Percentiles rank a stretch among this genome's conserved stretches.
Evolutionary conservation across 2,797 vertebrate species (phyloP).

Genomic region (Syndactyla subalaris): DNA sequence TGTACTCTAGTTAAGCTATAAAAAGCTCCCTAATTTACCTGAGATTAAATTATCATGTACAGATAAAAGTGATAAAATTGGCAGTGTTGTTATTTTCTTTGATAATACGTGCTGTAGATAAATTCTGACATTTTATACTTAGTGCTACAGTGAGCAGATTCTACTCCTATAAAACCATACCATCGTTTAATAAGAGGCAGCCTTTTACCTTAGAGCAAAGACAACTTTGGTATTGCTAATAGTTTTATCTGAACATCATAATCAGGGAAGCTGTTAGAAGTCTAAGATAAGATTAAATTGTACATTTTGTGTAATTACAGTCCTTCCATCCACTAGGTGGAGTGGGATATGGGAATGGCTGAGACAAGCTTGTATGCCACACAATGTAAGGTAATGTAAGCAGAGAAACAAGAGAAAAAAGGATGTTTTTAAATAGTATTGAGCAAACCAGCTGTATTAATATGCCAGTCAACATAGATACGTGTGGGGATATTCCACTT

Average conservation of each 20-base stretch:
- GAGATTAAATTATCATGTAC: not conserved
- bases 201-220: not conserved
- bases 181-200: not conserved
- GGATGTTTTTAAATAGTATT: not conserved
- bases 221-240: not conserved
- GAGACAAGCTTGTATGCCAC: not conserved
- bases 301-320: not conserved
- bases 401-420: not conserved
- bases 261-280: not conserved
- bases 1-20: not conserved
- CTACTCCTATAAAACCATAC: not conserved
- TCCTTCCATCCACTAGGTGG: not conserved
- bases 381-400: not conserved
- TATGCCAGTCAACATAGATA: not conserved
- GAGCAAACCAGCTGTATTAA: not conserved
- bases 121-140: not conserved
- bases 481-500: not conserved
- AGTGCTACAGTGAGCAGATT: not conserved
- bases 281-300: not conserved
- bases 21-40: not conserved
- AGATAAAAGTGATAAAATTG: not conserved
- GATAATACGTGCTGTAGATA: not conserved
- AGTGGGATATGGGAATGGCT: not conserved
- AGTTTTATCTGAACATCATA: not conserved
- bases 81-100: not conserved